These are phyloP conservation scores for Ramphastos sulfuratus DNA, from an alignment of 2,113 vertebrate genomes.

Conservation along the genomic window DNA sequence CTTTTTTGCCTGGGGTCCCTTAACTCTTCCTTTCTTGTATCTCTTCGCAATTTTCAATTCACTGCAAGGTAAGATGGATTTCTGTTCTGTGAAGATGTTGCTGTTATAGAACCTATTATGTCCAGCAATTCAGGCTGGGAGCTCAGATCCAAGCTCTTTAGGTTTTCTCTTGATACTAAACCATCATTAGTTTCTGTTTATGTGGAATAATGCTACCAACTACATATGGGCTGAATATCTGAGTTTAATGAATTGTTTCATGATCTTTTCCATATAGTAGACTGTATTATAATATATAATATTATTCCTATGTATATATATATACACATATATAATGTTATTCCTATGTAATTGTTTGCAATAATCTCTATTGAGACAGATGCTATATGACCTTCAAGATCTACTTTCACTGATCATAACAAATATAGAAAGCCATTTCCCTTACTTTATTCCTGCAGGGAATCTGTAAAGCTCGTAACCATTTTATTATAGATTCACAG, in stretches of 20 bases:
- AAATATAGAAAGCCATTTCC: not conserved
- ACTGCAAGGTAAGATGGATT: conserved; percentile 85
- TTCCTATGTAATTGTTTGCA: not conserved
- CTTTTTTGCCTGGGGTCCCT: conserved; percentile 93
- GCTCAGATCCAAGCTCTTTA: not conserved
- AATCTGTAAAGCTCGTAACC: not conserved
- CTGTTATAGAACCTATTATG: not conserved
- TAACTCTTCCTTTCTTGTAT: conserved; percentile 88
- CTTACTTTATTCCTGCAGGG: not conserved
- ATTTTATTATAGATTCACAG: not conserved
- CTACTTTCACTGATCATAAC: conserved; percentile 23
- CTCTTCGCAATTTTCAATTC: conserved; percentile 98
- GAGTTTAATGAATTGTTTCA: not conserved
- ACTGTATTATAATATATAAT: not conserved
- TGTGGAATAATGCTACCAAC: not conserved
- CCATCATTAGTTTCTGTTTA: not conserved
- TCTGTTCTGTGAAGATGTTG: not conserved
- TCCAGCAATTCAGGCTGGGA: not conserved
- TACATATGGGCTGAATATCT: not conserved
- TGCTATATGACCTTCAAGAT: not conserved
- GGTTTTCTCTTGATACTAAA: not conserved
- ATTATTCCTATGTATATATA: not conserved
- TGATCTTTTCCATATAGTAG: not conserved
- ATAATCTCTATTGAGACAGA: not conserved
- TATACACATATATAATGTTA: no score